Base-by-base conservation (phyloP, 2,797 vertebrate genomes). In the Rallus crepitans region DNA sequence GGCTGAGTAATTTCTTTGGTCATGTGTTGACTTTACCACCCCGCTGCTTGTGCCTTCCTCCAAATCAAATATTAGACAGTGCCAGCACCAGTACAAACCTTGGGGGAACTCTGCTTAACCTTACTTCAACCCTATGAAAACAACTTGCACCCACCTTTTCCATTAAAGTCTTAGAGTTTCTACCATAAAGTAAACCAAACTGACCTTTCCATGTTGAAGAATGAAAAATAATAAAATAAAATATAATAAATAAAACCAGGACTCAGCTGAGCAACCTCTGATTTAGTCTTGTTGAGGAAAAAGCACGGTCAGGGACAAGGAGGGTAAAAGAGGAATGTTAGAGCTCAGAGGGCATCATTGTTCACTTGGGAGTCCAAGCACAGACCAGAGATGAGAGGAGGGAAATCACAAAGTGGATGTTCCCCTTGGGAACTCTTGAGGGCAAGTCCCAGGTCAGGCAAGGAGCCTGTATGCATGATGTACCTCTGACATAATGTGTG, bases 11-110 rank as follows among this genome's bases (percentile, higher is more conserved):
- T 35, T 77, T 76, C 89, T 59, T 79, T 25, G 80, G 82, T 70
- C 19, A 16, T n/a, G 21, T 95, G 86, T 93, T 94, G 94, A 90
- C 92, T 96, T 94, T 95, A 94, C 56, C 9, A 82, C 77, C 77
- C 63, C 37, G 63, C 48, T 84, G 56, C 42, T 82, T 77, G 27
- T 5, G 1, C 50, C 52, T 82, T 89, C 33, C 83, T 94, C 94
- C 70, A 96, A 93, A 87, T 61, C 82, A 96, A 96, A 96, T 69
- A 97, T 68, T 15, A 73, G 77, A 78, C 17, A 90, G 70, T 0
- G 69, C 68, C 81, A 91, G 69, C 50, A 76, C 56, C 40, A 70
- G 59, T 50, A 40, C 39, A 94, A 91, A 93, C 89, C 88, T 68
- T 82, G 73, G 70, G 88, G 85, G 56, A 94, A 88, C 59, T 28